Evolutionary conservation across 35 echinoderm and acorn worm genomes (phyloP).

Genomic region (Lytechinus variegatus): DNA sequence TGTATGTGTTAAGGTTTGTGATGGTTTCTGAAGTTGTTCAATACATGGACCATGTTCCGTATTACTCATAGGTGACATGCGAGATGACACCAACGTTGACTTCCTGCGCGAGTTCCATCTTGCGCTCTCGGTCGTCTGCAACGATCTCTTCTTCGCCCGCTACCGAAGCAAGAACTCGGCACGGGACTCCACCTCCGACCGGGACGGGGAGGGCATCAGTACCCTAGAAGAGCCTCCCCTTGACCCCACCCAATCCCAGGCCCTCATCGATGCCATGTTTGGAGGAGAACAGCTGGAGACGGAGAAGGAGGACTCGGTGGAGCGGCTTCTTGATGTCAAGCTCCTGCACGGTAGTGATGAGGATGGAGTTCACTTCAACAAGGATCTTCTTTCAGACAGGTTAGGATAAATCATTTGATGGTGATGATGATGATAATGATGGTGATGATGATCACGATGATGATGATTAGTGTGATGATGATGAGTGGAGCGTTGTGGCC

Average conservation of each 20-base stretch:
- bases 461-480: too few relatives aligned
- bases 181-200: neutral
- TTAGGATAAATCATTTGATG: neutral
- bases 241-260: constrained; percentile 29
- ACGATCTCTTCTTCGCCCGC: constrained; percentile 96
- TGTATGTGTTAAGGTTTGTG: too few relatives aligned
- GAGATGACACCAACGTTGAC: constrained; percentile 75
- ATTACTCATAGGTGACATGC: constrained; percentile 71
- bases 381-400: constrained; percentile 80
- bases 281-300: constrained; percentile 65
- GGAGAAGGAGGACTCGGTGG: constrained; percentile 75
- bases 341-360: constrained; percentile 67
- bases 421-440: too few relatives aligned
- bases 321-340: constrained; percentile 84
- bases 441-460: too few relatives aligned
- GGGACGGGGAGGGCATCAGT: neutral
- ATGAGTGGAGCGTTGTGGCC: too few relatives aligned
- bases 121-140: constrained; percentile 82
- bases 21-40: too few relatives aligned
- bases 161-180: constrained; percentile 69
- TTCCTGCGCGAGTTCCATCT: constrained; percentile 85
- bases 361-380: constrained; percentile 80
- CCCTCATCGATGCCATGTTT: constrained; percentile 73
- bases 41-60: too few relatives aligned
- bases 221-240: constrained; percentile 7